Conservation (phyloP, 2,797 vertebrate species). For the Sebastes variabilis region DNA sequence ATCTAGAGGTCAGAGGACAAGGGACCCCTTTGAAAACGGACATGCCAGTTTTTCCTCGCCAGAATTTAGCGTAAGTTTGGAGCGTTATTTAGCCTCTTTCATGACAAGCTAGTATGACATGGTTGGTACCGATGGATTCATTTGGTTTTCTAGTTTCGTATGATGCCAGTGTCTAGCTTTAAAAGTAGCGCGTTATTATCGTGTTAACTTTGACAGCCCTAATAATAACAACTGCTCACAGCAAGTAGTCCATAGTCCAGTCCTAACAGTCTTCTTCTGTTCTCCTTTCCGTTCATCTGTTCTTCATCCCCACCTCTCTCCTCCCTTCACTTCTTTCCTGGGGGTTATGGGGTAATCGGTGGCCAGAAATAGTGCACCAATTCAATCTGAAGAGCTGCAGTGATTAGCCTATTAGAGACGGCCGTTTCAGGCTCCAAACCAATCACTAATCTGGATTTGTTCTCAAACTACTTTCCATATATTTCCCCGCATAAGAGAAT, state of each 20-base stretch:
- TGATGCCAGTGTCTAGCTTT: not conserved
- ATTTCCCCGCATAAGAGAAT: not conserved
- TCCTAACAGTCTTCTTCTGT: not conserved
- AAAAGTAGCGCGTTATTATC: not conserved
- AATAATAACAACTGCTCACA: too few species aligned
- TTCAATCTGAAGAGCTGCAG: not conserved
- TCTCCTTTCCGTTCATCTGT: not conserved
- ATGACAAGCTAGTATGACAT: not conserved
- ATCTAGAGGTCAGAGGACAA: too few species aligned
- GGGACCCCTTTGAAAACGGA: too few species aligned
- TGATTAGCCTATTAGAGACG: not conserved
- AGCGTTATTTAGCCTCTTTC: not conserved
- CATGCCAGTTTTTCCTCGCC: too few species aligned
- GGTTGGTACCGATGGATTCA: not conserved
- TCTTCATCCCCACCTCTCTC: not conserved
- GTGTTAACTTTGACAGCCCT: too few species aligned
- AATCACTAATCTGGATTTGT: not conserved
- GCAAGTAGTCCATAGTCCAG: not conserved
- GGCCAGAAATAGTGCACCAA: not conserved
- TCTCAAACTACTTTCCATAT: not conserved
- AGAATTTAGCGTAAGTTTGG: too few species aligned
- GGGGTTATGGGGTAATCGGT: not conserved
- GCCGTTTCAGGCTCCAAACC: not conserved
- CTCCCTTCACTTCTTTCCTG: not conserved
- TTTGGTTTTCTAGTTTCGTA: not conserved